phyloP scores from a whole-genome alignment of 1,140 invertebrate species.

The Penaeus vannamei region DNA sequence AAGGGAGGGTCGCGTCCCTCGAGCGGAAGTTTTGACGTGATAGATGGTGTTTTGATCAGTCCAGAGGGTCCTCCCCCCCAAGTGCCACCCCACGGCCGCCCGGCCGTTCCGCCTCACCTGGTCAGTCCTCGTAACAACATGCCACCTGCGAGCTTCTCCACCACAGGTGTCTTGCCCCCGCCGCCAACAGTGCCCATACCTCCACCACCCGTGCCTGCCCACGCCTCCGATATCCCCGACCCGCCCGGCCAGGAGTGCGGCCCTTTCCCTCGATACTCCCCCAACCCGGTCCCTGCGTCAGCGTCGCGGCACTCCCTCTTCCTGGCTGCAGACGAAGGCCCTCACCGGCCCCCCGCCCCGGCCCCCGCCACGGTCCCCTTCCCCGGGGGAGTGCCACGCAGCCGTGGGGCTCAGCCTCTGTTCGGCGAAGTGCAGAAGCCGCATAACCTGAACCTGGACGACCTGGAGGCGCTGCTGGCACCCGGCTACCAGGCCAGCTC shows the following conservation, averaged over 20 bases:
- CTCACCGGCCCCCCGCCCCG: too few relatives aligned
- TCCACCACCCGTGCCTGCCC: slow-evolving; percentile 48
- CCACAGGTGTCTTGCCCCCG: not conserved
- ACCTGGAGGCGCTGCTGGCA: slow-evolving; percentile 38
- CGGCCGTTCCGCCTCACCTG: slow-evolving; percentile 53
- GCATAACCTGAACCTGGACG: slow-evolving; percentile 46
- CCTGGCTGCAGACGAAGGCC: too few relatives aligned
- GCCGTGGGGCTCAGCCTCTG: too few relatives aligned
- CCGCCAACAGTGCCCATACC: slow-evolving; percentile 32
- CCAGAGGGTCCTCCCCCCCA: slow-evolving; percentile 43
- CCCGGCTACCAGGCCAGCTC: not conserved
- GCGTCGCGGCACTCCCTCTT: too few relatives aligned
- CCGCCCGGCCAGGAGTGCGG: too few relatives aligned
- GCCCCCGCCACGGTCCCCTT: too few relatives aligned
- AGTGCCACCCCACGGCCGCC: slow-evolving; percentile 61
- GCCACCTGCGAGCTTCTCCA: not conserved
- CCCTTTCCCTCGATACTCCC: too few relatives aligned
- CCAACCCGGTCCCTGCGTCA: too few relatives aligned
- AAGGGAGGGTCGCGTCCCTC: not conserved
- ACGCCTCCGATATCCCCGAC: not conserved
- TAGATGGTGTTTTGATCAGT: slow-evolving; percentile 14
- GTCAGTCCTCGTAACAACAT: slow-evolving; percentile 31
- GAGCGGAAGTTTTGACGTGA: slow-evolving; percentile 44
- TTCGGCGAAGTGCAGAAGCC: slow-evolving; percentile 7
- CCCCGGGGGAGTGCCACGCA: too few relatives aligned